phyloP scores from a whole-genome alignment of 2,888 invertebrate genomes.

The Odontothrips loti region DNA sequence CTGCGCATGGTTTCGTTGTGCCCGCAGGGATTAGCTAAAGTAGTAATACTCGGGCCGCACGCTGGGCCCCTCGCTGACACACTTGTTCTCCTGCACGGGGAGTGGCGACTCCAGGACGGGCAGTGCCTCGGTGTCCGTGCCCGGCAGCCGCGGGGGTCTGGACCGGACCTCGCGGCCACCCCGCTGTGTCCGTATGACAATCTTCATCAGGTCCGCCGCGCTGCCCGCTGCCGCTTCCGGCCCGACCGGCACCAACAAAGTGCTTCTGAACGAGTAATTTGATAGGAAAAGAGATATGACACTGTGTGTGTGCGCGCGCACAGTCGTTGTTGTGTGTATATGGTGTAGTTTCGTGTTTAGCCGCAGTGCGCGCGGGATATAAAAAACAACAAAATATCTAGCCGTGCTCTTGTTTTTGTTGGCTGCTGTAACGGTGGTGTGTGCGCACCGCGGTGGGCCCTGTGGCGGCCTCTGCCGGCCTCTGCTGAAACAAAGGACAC shows the following conservation, averaged over 20 bases:
- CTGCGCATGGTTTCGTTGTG: not conserved
- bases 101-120: not conserved
- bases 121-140: not conserved
- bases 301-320: no score
- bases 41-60: not conserved
- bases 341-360: not conserved
- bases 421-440: no score
- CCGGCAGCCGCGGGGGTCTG: no score
- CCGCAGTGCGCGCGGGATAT: not conserved
- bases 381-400: no score
- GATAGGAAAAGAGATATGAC: no score
- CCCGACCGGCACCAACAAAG: not conserved
- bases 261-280: no score
- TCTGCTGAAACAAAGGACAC: no score
- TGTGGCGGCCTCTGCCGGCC: no score
- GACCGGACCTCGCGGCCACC: no score
- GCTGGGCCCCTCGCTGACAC: not conserved
- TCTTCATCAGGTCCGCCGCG: not conserved
- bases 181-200: not conserved
- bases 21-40: not conserved
- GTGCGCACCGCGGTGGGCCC: no score
- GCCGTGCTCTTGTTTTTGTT: no score
- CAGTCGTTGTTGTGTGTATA: not conserved
- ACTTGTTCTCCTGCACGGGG: not conserved
- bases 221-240: not conserved